Evolutionary conservation across 2,888 invertebrate species (phyloP), one percentile per base, ranked within the genome.

Genomic region (Luffia ferchaultella): DNA sequence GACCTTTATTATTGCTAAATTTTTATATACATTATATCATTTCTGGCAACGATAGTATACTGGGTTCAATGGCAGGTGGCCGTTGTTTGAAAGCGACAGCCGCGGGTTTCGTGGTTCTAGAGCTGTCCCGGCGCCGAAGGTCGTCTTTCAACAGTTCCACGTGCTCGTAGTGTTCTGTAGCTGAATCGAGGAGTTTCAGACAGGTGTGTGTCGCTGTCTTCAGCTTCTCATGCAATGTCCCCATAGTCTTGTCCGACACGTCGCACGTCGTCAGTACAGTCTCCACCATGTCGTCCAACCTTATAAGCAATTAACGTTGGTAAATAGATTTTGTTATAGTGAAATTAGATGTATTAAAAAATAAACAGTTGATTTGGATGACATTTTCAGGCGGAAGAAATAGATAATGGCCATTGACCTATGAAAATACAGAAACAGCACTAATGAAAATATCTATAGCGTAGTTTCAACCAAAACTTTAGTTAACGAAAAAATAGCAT

Each of bases 211-310:
- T 61, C 0, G 76, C 70, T 0, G 67, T 69, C 0, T 64, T 54
- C 54, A 80, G 80, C 1, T 74, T 65, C 7, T 62, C 66, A 0
- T 62, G 60, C 53, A 78, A 78, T n/a, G 64, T 63, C 2, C 65
- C 66, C 68, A 77, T 60, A 0, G 68, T 64, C 1, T 60, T 60
- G 18, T 77, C 76, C 0, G 79, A 73, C 1, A 62, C 70, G 52
- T 74, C 68, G 20, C 67, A 70, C 9, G 71, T 70, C 1, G 62
- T 62, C 2, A 82, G 52, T 19, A 80, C 76, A 43, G 64, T 66
- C 42, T 74, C 74, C 2, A 79, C 73, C 68, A 79, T 70, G 42
- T 80, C 78, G 42, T 82, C 79, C 48, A 83, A 58, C 50, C 78
- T 78, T 58, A 15, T 48, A 16, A 1, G 46, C 42, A 43, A 9